These are phyloP conservation scores for Etheostoma perlongum DNA, from an alignment of 2,797 vertebrate species.

Conservation along the genomic window DNA sequence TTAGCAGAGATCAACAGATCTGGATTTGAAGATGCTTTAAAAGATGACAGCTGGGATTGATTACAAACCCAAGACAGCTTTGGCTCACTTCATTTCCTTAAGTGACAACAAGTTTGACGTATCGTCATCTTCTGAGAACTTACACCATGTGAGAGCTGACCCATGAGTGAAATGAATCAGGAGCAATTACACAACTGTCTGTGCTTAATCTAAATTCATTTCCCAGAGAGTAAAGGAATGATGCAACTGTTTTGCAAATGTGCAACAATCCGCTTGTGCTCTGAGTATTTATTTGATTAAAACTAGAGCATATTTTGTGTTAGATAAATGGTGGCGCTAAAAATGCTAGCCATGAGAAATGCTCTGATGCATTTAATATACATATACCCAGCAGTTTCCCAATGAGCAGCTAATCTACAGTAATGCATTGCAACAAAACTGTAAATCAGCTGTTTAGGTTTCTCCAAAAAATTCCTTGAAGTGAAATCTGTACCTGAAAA, in stretches of 20 bases:
- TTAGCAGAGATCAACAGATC: slow-evolving; percentile 36
- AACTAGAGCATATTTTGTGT: background rate
- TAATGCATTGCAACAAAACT: background rate
- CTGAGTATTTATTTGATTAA: background rate
- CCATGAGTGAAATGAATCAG: slow-evolving; percentile 27
- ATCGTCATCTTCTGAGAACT: slow-evolving; percentile 24
- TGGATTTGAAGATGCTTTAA: slow-evolving; percentile 39
- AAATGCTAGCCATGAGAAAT: background rate
- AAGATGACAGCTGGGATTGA: slow-evolving; percentile 50
- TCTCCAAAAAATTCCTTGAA: slow-evolving; percentile 12
- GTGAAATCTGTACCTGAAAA: slow-evolving; percentile 49
- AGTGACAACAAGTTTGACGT: slow-evolving; percentile 47
- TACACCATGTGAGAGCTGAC: slow-evolving; percentile 27
- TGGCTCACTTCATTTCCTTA: slow-evolving; percentile 45
- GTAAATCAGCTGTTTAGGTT: slow-evolving; percentile 1
- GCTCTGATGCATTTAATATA: background rate
- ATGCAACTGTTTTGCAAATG: background rate
- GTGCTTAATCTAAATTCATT: background rate
- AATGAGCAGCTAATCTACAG: background rate
- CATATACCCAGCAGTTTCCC: background rate
- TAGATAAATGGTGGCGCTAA: background rate
- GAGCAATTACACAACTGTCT: slow-evolving; percentile 12
- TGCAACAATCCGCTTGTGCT: slow-evolving; percentile 1
- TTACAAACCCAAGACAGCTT: slow-evolving; percentile 50
- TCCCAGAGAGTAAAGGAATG: background rate